phyloP scores from a whole-genome alignment of 1,140 invertebrate species.

The Eriosoma lanigerum region DNA sequence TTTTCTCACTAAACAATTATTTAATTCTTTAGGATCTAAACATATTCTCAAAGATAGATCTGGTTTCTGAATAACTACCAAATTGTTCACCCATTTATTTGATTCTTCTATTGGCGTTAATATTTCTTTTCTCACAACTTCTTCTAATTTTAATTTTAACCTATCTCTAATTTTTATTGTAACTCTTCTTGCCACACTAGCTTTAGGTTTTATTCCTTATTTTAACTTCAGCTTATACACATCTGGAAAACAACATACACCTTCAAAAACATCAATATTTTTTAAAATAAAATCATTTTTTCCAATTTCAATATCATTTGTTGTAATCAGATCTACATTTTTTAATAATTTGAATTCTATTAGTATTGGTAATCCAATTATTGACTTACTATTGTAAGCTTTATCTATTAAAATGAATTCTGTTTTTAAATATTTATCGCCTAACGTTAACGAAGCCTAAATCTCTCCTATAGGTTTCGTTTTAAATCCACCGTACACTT shows the following conservation, averaged over 20 bases:
- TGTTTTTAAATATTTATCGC: neutral
- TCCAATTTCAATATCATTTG: neutral
- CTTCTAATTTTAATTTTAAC: too few relatives aligned
- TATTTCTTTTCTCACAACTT: too few relatives aligned
- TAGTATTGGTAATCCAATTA: neutral
- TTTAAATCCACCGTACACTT: conserved; percentile 3
- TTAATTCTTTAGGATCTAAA: conserved; percentile 56
- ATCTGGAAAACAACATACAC: too few relatives aligned
- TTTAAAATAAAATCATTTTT: neutral
- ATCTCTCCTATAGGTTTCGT: neutral
- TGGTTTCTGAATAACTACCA: conserved; percentile 57
- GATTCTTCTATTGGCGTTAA: too few relatives aligned
- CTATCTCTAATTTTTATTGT: too few relatives aligned
- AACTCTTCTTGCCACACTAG: too few relatives aligned
- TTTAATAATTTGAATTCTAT: neutral
- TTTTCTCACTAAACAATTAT: conserved; percentile 25
- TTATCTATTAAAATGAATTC: neutral
- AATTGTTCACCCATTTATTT: conserved; percentile 57
- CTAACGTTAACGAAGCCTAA: neutral
- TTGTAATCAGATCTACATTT: neutral
- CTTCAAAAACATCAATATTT: too few relatives aligned
- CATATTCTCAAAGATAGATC: conserved; percentile 57
- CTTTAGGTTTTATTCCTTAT: too few relatives aligned
- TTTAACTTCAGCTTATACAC: too few relatives aligned
- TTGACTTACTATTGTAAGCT: neutral